Evolutionary conservation across 2,113 vertebrate species (phyloP).

Genomic region (Dolichotis patagonum): DNA sequence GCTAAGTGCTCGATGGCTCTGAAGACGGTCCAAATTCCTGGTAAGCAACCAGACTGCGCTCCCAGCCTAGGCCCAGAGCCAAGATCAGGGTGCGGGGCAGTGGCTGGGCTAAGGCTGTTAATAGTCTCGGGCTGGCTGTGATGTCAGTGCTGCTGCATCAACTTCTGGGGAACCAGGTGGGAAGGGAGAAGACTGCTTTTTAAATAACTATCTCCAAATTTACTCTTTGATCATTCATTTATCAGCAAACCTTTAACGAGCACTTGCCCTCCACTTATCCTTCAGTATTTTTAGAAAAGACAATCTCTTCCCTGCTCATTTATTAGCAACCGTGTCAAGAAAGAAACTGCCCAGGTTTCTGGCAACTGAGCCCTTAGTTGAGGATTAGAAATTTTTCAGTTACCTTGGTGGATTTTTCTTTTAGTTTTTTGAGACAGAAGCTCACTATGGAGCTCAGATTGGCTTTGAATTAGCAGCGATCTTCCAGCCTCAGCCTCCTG

Average conservation of each 20-base stretch:
- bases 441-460: background rate
- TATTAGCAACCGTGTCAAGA: background rate
- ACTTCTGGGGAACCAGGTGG: slow-evolving; percentile 84
- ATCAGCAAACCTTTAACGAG: too few species aligned
- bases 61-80: slow-evolving; percentile 86
- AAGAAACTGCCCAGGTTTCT: background rate
- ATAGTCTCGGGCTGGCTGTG: slow-evolving; percentile 83
- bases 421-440: background rate
- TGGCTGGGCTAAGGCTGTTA: slow-evolving; percentile 87
- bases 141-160: slow-evolving; percentile 87
- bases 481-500: background rate
- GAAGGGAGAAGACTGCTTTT: slow-evolving; percentile 44
- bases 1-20: slow-evolving; percentile 91
- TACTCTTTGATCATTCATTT: too few species aligned
- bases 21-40: slow-evolving; percentile 90
- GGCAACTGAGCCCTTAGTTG: background rate
- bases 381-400: background rate
- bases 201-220: background rate
- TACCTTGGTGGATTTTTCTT: slow-evolving; percentile 7
- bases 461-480: background rate
- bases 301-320: background rate
- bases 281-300: slow-evolving; percentile 33
- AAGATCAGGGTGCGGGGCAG: slow-evolving; percentile 78
- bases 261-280: slow-evolving; percentile 58
- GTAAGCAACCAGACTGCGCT: slow-evolving; percentile 89